phyloP scores from a whole-genome alignment of 2,888 invertebrate genomes.

The Onchidella celtica region DNA sequence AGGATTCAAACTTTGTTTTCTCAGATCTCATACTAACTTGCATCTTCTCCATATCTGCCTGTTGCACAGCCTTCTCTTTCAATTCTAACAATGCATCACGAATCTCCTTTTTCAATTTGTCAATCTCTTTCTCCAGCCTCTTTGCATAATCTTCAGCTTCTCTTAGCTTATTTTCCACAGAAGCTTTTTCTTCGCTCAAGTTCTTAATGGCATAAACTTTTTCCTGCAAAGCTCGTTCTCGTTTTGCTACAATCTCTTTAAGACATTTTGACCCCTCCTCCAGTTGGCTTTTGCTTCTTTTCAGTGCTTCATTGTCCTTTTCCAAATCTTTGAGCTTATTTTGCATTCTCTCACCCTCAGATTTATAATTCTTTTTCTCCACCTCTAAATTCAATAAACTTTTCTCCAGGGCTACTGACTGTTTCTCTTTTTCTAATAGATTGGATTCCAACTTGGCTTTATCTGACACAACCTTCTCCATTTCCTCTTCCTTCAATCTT shows the following conservation, averaged over 20 bases:
- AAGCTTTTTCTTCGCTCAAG: conserved; percentile 22
- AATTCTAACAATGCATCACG: no score
- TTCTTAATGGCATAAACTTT: conserved; percentile 16
- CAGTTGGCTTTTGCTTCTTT: conserved; percentile 52
- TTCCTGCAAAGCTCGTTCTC: conserved; percentile 41
- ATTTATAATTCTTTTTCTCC: conserved; percentile 57
- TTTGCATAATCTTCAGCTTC: conserved; percentile 32
- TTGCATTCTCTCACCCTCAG: conserved; percentile 39
- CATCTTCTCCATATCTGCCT: conserved; percentile 20
- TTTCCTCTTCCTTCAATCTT: conserved; percentile 33
- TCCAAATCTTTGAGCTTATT: conserved; percentile 48
- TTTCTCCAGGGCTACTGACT: conserved; percentile 46
- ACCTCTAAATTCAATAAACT: conserved; percentile 45
- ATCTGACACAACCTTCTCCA: conserved; percentile 28
- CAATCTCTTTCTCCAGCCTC: conserved; percentile 25
- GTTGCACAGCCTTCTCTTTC: background rate
- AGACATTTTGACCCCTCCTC: conserved; percentile 42
- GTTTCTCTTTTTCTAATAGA: conserved; percentile 45
- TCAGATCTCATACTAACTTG: conserved; percentile 1
- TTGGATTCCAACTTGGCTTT: conserved; percentile 36
- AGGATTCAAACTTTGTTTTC: conserved; percentile 21
- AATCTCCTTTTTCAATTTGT: conserved; percentile 23
- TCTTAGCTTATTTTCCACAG: background rate
- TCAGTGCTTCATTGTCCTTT: conserved; percentile 51
- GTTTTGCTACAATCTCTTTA: conserved; percentile 30